Base-by-base conservation (phyloP, 2,888 invertebrate species). In the Drosophila hawaiiensis region DNA sequence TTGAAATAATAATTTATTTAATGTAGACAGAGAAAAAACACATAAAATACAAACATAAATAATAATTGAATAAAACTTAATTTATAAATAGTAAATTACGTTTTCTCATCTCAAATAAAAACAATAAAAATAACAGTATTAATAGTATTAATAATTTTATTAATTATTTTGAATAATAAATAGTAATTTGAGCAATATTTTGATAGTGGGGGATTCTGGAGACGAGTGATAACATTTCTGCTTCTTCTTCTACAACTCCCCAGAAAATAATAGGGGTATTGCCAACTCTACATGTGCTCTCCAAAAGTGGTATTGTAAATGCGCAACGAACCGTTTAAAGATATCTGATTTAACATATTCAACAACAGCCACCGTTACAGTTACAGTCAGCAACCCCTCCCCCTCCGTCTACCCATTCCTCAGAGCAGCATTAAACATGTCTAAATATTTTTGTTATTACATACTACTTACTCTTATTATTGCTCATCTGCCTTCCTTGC, bases 371-470 rank as follows among this genome's bases (percentile, higher is more conserved):
- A 47, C 16, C 28, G 25, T 25, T 47, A 22, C 43, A 43, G 25
- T 25, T 25, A 25, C 47, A 22, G 14, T n/a, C n/a, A n/a, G n/a
- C 5, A 41, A n/a, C 6, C 47, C 14, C 47, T 14, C 47, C 47
- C 14, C 5, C 68, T 35, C 31, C 19, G 12, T 31, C 31, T 6
- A 14, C 7, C 25, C 37, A 43, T 41, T 22, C 16, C 1, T 14
- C n/a, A 54, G n/a, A 35, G 19, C 28, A 41, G 22, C 72, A 63
- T 39, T 73, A 52, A 77, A 73, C 68, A 67, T 79, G 49, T 76
- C 58, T 55, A 76, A 76, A 80, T 54, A 73, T 73, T 72, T 47
- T 76, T 65, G 62, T 73, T 76, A 73, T 69, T 80, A 80, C 63
- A 68, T 49, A 50, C 49, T 66, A 66, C 73, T 61, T 72, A 66